Conservation (phyloP, 2,797 vertebrate species). For the Mormyrus hasselquistii region DNA sequence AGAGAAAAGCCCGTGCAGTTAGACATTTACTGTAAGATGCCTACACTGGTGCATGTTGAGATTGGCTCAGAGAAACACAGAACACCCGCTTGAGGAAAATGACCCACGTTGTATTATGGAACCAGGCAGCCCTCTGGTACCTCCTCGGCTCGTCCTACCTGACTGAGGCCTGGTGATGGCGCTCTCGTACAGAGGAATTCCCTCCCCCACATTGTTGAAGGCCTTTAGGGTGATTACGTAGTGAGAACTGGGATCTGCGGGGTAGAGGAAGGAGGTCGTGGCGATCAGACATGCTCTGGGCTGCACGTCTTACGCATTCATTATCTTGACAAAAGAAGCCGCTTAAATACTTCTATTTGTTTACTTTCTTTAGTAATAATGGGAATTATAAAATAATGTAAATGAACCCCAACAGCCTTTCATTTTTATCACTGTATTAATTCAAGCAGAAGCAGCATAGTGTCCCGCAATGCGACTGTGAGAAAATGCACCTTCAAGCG, state of each 20-base stretch:
- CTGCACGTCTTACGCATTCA: slow-evolving; percentile 43
- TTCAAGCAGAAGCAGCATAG: slow-evolving; percentile 23
- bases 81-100: not conserved
- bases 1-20: not conserved
- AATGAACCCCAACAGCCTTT: slow-evolving; percentile 35
- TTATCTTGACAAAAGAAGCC: slow-evolving; percentile 43
- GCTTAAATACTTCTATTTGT: slow-evolving; percentile 48
- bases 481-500: not conserved
- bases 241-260: slow-evolving; percentile 87
- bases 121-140: not conserved
- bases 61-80: not conserved
- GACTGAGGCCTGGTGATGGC: slow-evolving; percentile 88
- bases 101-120: not conserved
- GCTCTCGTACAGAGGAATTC: slow-evolving; percentile 94
- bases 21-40: not conserved
- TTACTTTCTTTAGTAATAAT: slow-evolving; percentile 43
- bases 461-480: not conserved
- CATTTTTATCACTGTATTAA: slow-evolving; percentile 31
- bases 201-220: slow-evolving; percentile 92
- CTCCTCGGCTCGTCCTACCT: slow-evolving; percentile 46
- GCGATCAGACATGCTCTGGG: slow-evolving; percentile 48
- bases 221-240: slow-evolving; percentile 97
- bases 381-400: slow-evolving; percentile 43
- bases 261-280: slow-evolving; percentile 35
- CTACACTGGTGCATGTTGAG: not conserved